These are phyloP conservation scores for Lycaena phlaeas DNA, from an alignment of 2,888 invertebrate genomes.

Conservation along the genomic window DNA sequence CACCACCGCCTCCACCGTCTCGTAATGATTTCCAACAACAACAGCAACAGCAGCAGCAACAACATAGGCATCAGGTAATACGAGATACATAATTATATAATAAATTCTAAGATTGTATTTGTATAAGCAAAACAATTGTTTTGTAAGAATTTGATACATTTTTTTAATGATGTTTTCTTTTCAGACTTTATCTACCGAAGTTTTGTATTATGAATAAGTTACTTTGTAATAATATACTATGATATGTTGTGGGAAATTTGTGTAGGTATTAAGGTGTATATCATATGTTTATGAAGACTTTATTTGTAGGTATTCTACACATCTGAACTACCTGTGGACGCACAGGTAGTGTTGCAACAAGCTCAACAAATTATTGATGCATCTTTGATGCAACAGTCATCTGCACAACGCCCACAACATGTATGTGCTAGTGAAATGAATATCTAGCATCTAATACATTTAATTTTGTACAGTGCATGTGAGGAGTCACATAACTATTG, in stretches of 20 bases:
- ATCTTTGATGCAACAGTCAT: constrained; percentile 68
- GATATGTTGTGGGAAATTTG: too few relatives aligned
- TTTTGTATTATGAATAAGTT: not conserved
- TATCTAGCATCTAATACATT: constrained; percentile 17
- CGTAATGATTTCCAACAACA: constrained; percentile 50
- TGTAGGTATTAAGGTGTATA: too few relatives aligned
- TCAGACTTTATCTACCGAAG: too few relatives aligned
- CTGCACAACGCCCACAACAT: constrained; percentile 68
- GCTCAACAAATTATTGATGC: constrained; percentile 71
- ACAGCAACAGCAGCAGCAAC: constrained; percentile 39
- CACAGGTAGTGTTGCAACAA: constrained; percentile 72
- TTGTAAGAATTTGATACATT: too few relatives aligned
- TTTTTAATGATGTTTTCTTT: too few relatives aligned
- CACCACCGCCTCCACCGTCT: constrained; percentile 40
- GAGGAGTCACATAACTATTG: constrained; percentile 10
- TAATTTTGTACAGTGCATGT: constrained; percentile 17
- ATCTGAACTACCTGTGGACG: constrained; percentile 66
- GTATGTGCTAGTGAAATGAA: constrained; percentile 42
- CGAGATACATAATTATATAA: not conserved
- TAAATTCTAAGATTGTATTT: not conserved
- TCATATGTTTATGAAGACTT: constrained; percentile 29
- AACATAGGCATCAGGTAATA: constrained; percentile 45
- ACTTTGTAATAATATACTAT: too few relatives aligned
- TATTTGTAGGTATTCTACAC: constrained; percentile 74
- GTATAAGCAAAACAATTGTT: not conserved